These are phyloP conservation scores for Andinoacara biseriatus DNA, from an alignment of 2,113 vertebrate genomes.

Conservation along the genomic window DNA sequence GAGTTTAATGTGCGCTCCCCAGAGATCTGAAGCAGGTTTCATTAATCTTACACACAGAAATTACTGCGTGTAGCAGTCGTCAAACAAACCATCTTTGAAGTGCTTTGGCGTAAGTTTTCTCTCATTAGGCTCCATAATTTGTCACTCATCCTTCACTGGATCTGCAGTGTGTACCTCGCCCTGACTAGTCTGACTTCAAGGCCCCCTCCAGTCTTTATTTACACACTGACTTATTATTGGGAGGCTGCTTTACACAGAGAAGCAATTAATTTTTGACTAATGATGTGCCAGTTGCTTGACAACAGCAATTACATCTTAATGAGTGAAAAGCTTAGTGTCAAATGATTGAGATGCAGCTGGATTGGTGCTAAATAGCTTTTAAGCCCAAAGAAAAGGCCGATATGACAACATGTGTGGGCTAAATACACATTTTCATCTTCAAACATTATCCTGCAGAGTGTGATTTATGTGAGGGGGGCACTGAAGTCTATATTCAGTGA, in stretches of 20 bases:
- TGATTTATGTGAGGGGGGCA: conserved; percentile 31
- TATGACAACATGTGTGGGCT: conserved; percentile 32
- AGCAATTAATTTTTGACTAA: conserved; percentile 76
- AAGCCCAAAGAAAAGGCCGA: conserved; percentile 48
- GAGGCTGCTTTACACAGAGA: conserved; percentile 64
- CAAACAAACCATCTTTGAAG: conserved; percentile 32
- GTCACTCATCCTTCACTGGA: conserved; percentile 47
- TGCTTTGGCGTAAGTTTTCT: conserved; percentile 39
- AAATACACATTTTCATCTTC: conserved; percentile 46
- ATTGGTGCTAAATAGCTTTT: conserved; percentile 67
- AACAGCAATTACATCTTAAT: conserved; percentile 78
- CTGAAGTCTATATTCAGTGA: conserved; percentile 24
- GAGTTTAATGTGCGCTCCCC: conserved; percentile 24
- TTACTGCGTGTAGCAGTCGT: not conserved
- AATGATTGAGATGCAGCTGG: conserved; percentile 69
- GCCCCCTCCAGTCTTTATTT: conserved; percentile 68
- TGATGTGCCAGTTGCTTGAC: conserved; percentile 71
- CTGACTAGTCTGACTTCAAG: conserved; percentile 48
- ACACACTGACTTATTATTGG: conserved; percentile 68
- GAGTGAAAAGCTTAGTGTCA: conserved; percentile 70
- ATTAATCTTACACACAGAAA: conserved; percentile 39
- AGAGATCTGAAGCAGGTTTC: conserved; percentile 26
- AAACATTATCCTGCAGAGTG: conserved; percentile 11
- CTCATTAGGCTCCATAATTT: conserved; percentile 50
- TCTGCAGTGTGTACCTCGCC: conserved; percentile 25